Base-by-base conservation (phyloP, 2,113 vertebrate genomes). In the Notechis scutatus region DNA sequence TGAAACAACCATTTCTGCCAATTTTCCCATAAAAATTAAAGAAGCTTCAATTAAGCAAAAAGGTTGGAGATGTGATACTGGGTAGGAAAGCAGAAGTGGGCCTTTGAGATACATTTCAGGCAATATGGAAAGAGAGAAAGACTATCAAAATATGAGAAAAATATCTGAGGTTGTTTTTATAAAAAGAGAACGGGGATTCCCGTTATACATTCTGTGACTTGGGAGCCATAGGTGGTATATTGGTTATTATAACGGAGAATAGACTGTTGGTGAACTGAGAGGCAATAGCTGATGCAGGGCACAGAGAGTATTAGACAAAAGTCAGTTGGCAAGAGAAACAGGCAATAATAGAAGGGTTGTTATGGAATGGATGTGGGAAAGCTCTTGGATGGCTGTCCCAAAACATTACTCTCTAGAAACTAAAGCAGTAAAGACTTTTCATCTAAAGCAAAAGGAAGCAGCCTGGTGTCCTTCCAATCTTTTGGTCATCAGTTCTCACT, bases 21-120 rank as follows among this genome's bases (percentile, higher is more conserved):
- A 93, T 87, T 11, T 52, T 89, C 88, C 94, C 59, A 12, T 95
- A 95, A 96, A 95, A 93, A 92, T 93, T 94, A 91, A 94, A 95
- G 91, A 96, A 93, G 91, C 90, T 94, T 93, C 96, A 96, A 94
- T 96, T 95, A 95, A 94, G 89, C 94, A 93, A 94, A 81, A 18
- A 69, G 88, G 92, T 95, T 96, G 0, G 0, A 90, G 95, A 91
- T 56, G 55, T 89, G 89, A 9, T 95, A 86, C 94, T 91, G 59
- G 92, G 92, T 94, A 94, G 91, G 88, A 92, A 87, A 56, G 88
- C 92, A 96, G 45, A 93, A 93, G 45, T 47, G 93, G 47, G 85
- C 94, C 95, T 88, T 47, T 14, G 95, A 90, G 96, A 93, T 91
- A 94, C 92, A 91, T 94, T 89, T 90, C 74, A 85, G 39, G 47